Conservation (phyloP, 2,113 vertebrate genomes). For the human region DNA sequence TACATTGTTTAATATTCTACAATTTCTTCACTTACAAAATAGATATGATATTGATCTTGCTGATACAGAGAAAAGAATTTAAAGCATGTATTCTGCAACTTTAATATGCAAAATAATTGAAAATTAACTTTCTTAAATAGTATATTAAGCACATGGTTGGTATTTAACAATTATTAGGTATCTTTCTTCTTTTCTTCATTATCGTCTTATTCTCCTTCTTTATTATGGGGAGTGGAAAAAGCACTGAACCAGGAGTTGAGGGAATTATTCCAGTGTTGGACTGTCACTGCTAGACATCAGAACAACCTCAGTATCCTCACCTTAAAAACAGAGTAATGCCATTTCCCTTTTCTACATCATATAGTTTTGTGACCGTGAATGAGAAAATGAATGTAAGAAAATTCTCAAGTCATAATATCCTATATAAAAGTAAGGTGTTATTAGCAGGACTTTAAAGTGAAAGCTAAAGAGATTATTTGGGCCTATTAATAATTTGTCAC, state of each 20-base stretch:
- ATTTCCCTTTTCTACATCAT: background rate
- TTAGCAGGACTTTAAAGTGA: background rate
- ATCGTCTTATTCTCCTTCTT: background rate
- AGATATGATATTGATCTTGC: background rate
- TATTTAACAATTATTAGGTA: background rate
- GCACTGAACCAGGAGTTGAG: background rate
- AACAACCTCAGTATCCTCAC: background rate
- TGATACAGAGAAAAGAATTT: background rate
- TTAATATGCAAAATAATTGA: background rate
- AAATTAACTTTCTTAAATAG: background rate
- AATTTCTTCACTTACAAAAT: conserved; percentile 29
- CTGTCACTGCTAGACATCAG: background rate
- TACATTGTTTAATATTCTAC: background rate
- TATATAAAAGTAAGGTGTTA: background rate
- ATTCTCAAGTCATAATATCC: background rate
- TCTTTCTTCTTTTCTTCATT: background rate
- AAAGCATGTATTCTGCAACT: conserved; percentile 18
- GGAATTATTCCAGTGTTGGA: background rate
- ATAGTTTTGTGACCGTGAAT: background rate
- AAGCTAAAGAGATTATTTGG: background rate
- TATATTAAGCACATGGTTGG: background rate
- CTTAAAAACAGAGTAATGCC: background rate
- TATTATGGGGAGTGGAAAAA: background rate
- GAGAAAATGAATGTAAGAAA: background rate
- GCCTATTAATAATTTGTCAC: background rate